Conservation (phyloP, 2,888 invertebrate species). For the Isoperla grammatica region DNA sequence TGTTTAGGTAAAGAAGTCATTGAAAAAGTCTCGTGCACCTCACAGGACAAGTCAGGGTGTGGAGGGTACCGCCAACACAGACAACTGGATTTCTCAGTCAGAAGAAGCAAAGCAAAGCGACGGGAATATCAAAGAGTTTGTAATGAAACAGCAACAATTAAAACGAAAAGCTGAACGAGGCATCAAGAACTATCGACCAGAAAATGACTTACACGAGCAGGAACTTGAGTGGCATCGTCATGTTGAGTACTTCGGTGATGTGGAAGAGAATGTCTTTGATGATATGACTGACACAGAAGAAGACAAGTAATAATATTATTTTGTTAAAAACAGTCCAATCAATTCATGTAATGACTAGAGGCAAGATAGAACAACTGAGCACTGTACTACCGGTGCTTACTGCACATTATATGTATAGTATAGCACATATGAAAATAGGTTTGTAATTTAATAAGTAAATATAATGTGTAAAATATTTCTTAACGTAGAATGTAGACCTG, state of each 20-base stretch:
- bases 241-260: neutral
- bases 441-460: no score
- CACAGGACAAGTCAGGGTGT: conserved; percentile 32
- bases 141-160: conserved; percentile 4
- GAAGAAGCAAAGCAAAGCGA: neutral
- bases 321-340: no score
- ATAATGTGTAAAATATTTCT: no score
- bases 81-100: neutral
- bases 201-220: conserved; percentile 13
- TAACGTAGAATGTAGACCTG: no score
- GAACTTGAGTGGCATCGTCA: neutral
- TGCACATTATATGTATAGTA: no score
- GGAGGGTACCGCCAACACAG: no score
- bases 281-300: neutral
- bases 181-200: conserved; percentile 19
- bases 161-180: conserved; percentile 1
- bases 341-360: no score
- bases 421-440: no score
- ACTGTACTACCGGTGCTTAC: no score
- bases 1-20: conserved; percentile 38
- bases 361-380: no score
- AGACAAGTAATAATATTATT: neutral
- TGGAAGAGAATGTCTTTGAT: neutral
- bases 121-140: conserved; percentile 1
- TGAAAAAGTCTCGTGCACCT: conserved; percentile 39